Conservation (phyloP, 2,113 vertebrate species). For the Gymnorhina tibicen region DNA sequence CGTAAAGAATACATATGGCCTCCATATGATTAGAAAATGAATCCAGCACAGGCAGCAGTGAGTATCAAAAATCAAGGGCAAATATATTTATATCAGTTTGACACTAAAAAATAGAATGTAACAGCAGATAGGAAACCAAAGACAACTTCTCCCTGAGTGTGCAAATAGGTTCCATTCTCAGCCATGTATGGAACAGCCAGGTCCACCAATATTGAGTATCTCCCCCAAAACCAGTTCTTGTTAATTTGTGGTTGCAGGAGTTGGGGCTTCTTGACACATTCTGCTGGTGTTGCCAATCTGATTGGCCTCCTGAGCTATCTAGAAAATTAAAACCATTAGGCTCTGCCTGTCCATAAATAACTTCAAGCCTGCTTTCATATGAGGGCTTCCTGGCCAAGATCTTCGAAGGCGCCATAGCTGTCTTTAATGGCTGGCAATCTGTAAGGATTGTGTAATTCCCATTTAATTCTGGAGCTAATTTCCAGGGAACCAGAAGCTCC, state of each 20-base stretch:
- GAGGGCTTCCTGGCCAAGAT: background rate
- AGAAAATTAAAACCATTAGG: constrained; percentile 31
- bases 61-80: background rate
- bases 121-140: background rate
- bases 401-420: background rate
- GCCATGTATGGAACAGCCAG: background rate
- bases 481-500: constrained; percentile 7
- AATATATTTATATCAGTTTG: background rate
- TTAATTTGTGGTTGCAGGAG: background rate
- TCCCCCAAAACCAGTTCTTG: background rate
- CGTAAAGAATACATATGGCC: constrained; percentile 30
- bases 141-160: background rate
- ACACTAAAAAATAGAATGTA: background rate
- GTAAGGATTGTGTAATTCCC: background rate
- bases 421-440: background rate
- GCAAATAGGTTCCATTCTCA: background rate
- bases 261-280: background rate
- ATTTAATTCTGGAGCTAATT: background rate
- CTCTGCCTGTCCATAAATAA: constrained; percentile 22
- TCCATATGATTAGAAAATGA: constrained; percentile 27
- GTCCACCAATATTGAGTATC: background rate
- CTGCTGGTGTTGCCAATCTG: background rate
- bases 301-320: background rate
- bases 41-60: background rate
- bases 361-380: background rate